phyloP scores from a whole-genome alignment of 2,888 invertebrate species.

The Alcis repandata region DNA sequence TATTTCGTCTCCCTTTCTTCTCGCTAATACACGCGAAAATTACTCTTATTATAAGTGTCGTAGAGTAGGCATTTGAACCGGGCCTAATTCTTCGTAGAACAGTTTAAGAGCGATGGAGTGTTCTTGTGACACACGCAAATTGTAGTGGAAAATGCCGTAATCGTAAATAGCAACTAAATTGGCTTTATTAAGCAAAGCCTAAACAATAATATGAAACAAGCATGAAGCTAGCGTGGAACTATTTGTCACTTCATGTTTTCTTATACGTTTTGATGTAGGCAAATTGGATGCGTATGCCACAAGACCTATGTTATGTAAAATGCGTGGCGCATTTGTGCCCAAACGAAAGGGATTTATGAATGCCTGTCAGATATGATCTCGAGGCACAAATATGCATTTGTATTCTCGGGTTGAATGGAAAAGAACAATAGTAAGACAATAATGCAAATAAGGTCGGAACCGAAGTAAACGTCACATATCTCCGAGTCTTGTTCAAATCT shows the following conservation, averaged over 20 bases:
- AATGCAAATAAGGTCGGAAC: slow-evolving; percentile 16
- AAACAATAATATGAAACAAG: slow-evolving; percentile 54
- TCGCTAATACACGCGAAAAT: slow-evolving; percentile 36
- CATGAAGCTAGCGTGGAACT: slow-evolving; percentile 39
- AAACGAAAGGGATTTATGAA: slow-evolving; percentile 41
- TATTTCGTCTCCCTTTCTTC: slow-evolving; percentile 47
- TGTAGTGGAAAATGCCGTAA: slow-evolving; percentile 64
- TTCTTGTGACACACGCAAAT: slow-evolving; percentile 65
- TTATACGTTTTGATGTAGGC: slow-evolving; percentile 28
- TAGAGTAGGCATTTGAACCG: slow-evolving; percentile 44
- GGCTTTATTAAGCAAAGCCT: slow-evolving; percentile 61
- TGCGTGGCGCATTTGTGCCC: slow-evolving; percentile 18
- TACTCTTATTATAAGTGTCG: slow-evolving; percentile 33
- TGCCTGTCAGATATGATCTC: slow-evolving; percentile 32
- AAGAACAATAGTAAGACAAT: slow-evolving; percentile 5
- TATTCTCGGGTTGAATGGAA: slow-evolving; percentile 16
- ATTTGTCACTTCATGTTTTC: slow-evolving; percentile 37
- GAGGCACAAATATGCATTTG: slow-evolving; percentile 28
- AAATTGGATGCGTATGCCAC: slow-evolving; percentile 37
- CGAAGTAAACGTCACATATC: slow-evolving; percentile 7
- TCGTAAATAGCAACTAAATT: slow-evolving; percentile 65
- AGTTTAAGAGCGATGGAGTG: slow-evolving; percentile 54
- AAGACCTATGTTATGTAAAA: slow-evolving; percentile 39
- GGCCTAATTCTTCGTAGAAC: slow-evolving; percentile 43
- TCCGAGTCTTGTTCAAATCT: not conserved